Evolutionary conservation across 2,113 vertebrate species (phyloP).

Genomic region (Aegithalos caudatus): DNA sequence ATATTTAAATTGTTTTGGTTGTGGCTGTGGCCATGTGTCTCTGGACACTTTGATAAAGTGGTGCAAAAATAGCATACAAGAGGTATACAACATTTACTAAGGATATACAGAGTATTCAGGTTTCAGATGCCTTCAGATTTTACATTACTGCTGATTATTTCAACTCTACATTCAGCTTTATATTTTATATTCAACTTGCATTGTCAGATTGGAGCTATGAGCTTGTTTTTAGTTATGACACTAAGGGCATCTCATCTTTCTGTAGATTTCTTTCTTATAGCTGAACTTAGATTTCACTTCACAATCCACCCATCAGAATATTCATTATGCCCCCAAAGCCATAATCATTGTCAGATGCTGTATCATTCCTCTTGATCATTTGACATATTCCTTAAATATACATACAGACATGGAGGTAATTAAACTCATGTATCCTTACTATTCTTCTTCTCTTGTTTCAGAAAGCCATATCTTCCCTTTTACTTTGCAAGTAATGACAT

Average conservation of each 20-base stretch:
- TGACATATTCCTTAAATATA: slow-evolving; percentile 26
- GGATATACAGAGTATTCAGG: not conserved
- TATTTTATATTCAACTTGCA: not conserved
- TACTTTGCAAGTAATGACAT: not conserved
- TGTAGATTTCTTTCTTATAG: not conserved
- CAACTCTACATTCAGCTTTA: not conserved
- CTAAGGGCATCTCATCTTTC: not conserved
- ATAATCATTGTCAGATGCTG: slow-evolving; percentile 37
- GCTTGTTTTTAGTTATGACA: not conserved
- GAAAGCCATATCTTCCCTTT: not conserved
- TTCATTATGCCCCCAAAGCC: slow-evolving; percentile 2
- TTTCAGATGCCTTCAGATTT: not conserved
- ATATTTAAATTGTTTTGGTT: not conserved
- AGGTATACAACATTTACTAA: not conserved
- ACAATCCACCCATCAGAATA: not conserved
- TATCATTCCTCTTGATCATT: slow-evolving; percentile 16
- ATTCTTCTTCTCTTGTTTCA: slow-evolving; percentile 38
- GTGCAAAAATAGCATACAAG: not conserved
- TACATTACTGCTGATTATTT: not conserved
- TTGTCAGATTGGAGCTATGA: not conserved
- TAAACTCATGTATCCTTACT: slow-evolving; percentile 38
- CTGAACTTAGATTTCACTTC: not conserved
- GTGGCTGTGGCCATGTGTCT: not conserved
- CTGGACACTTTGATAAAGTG: not conserved
- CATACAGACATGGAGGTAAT: slow-evolving; percentile 36